These are phyloP conservation scores for Todiramphus saurophagus DNA, from an alignment of 2,113 vertebrate species.

Conservation along the genomic window DNA sequence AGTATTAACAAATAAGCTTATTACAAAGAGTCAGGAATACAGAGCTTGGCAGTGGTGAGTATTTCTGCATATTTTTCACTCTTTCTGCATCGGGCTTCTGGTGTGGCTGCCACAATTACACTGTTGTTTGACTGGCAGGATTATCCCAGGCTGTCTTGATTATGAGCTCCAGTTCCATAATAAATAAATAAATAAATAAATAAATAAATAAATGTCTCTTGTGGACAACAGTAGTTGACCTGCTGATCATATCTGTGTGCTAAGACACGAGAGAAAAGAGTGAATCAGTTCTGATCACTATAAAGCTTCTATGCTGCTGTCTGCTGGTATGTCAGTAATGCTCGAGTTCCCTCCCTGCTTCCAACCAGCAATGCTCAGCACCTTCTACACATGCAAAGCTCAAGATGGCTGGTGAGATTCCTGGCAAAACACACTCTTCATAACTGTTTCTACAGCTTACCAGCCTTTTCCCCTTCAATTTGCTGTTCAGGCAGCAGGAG, in stretches of 20 bases:
- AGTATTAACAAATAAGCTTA: not conserved
- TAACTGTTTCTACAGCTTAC: not conserved
- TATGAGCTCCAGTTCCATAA: not conserved
- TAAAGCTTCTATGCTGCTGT: fast-evolving
- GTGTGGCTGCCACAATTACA: not conserved
- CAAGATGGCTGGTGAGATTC: not conserved
- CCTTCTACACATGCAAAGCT: not conserved
- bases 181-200: not conserved
- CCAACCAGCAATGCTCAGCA: not conserved
- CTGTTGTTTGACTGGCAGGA: not conserved
- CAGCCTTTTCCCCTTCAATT: not conserved
- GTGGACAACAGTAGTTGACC: not conserved
- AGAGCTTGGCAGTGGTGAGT: not conserved
- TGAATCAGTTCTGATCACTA: not conserved
- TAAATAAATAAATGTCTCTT: not conserved
- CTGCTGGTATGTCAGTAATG: not conserved
- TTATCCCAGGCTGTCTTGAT: not conserved
- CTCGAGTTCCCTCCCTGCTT: not conserved
- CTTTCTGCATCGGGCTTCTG: not conserved
- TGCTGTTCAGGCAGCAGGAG: not conserved
- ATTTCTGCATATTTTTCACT: not conserved
- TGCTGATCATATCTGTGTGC: not conserved
- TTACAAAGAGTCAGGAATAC: not conserved
- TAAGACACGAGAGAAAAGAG: not conserved
- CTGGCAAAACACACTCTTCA: not conserved